Conservation (phyloP, 2,888 invertebrate genomes). For the Eupithecia subfuscata region DNA sequence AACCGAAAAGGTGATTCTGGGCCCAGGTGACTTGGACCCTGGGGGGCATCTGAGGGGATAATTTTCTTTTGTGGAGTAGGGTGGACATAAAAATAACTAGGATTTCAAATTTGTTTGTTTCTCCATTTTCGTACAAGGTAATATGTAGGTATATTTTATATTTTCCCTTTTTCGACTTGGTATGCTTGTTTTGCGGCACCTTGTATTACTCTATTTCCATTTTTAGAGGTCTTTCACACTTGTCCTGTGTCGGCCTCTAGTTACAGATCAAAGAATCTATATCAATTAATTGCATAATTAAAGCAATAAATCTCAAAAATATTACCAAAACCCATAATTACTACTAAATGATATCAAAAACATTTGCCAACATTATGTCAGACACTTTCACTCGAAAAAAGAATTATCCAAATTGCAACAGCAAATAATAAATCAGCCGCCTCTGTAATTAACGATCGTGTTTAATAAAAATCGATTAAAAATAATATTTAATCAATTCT, state of each 20-base stretch:
- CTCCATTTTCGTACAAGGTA: too few relatives aligned
- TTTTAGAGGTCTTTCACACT: conserved; percentile 16
- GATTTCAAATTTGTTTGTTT: background rate
- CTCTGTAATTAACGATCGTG: conserved; percentile 65
- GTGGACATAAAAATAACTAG: background rate
- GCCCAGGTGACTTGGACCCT: background rate
- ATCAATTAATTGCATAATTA: conserved; percentile 12
- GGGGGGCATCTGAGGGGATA: background rate
- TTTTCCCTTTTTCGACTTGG: background rate
- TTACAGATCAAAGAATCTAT: conserved; percentile 1
- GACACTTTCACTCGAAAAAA: conserved; percentile 48
- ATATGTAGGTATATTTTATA: background rate
- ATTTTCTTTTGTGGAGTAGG: background rate
- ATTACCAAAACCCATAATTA: conserved; percentile 30
- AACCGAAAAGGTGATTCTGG: background rate
- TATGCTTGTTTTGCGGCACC: background rate
- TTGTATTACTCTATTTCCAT: conserved; percentile 17
- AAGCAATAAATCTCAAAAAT: conserved; percentile 19
- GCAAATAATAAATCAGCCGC: conserved; percentile 57
- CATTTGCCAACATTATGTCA: conserved; percentile 47
- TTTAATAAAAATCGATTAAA: conserved; percentile 73
- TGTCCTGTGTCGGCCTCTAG: conserved; percentile 1
- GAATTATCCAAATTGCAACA: conserved; percentile 40
- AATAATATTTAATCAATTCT: conserved; percentile 68
- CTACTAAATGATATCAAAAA: conserved; percentile 29